Evolutionary conservation across 2,797 vertebrate species (phyloP).

Genomic region (Rhodeus uyekii): DNA sequence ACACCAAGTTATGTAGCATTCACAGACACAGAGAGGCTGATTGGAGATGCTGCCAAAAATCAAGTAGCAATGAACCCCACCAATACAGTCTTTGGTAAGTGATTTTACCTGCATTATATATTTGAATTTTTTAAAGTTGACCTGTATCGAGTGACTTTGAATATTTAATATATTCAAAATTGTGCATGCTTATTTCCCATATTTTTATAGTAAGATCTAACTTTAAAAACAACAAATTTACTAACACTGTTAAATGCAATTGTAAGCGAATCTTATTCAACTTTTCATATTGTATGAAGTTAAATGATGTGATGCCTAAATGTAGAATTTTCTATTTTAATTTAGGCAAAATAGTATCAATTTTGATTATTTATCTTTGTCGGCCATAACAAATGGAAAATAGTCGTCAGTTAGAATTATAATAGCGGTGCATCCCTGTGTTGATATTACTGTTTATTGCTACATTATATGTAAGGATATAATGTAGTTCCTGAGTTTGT

Average conservation of each 20-base stretch:
- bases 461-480: background rate
- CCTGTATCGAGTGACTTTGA: background rate
- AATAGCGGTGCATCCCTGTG: background rate
- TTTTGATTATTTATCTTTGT: background rate
- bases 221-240: background rate
- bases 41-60: conserved; percentile 94
- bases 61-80: conserved; percentile 95
- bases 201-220: background rate
- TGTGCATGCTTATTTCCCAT: background rate
- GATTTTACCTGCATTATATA: background rate
- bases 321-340: background rate
- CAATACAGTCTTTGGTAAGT: conserved; percentile 92
- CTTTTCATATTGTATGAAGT: background rate
- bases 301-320: background rate
- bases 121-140: background rate
- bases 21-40: conserved; percentile 89
- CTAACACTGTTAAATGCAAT: background rate
- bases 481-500: background rate
- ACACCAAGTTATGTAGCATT: conserved; percentile 96
- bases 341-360: background rate
- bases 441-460: background rate
- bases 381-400: background rate
- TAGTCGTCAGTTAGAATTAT: background rate
- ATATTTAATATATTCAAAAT: too few relatives aligned
- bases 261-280: background rate